These are phyloP conservation scores for Eupithecia inturbata DNA, from an alignment of 2,888 invertebrate genomes.

Conservation along the genomic window DNA sequence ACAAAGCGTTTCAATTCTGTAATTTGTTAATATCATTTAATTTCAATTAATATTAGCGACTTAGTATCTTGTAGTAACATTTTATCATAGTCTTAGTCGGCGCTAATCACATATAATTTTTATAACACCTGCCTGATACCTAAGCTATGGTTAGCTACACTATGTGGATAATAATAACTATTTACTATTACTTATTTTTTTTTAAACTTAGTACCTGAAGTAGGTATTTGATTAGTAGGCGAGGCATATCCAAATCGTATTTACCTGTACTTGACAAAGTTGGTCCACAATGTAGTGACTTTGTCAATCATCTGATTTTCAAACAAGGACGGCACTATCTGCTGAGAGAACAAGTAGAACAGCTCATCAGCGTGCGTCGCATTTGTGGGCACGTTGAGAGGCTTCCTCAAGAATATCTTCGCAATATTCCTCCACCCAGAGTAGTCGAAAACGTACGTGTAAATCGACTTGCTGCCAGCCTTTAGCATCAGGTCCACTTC, in stretches of 20 bases:
- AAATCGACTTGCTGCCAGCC: conserved; percentile 59
- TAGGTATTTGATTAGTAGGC: background rate
- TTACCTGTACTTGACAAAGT: conserved; percentile 73
- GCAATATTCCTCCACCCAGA: conserved; percentile 60
- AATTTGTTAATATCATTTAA: too few species aligned
- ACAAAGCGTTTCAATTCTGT: background rate
- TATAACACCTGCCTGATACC: background rate
- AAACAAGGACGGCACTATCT: conserved; percentile 51
- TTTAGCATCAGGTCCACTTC: conserved; percentile 63
- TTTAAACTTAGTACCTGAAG: too few species aligned
- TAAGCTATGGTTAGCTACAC: background rate
- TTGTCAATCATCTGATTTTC: conserved; percentile 64
- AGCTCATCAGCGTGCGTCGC: conserved; percentile 76
- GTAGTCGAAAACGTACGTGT: conserved; percentile 66
- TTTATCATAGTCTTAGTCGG: background rate
- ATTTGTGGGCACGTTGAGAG: conserved; percentile 51
- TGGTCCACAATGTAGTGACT: conserved; percentile 70
- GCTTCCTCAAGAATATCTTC: conserved; percentile 49
- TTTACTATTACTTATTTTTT: too few species aligned
- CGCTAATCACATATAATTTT: background rate
- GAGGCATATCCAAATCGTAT: conserved; percentile 26
- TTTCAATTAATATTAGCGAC: background rate
- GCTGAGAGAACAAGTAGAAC: conserved; percentile 69
- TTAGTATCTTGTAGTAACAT: background rate
- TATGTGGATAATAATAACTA: background rate